Evolutionary conservation across 2,797 vertebrate genomes (phyloP).

Genomic region (Hipposideros larvatus): DNA sequence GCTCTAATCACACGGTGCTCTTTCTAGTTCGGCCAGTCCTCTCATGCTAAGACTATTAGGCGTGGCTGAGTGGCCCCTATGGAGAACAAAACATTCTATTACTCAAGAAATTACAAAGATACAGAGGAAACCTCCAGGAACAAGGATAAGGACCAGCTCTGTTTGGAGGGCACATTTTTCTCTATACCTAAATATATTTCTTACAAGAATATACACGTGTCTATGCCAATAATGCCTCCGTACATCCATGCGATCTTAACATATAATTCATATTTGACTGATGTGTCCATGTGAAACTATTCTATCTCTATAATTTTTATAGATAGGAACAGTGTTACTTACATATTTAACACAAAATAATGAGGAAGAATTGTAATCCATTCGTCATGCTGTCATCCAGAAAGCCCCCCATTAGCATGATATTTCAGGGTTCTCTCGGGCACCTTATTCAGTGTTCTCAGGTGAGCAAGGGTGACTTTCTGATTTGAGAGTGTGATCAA

Average conservation of each 20-base stretch:
- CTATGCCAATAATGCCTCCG: neutral
- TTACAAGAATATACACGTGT: neutral
- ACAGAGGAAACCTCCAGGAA: neutral
- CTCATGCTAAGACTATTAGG: neutral
- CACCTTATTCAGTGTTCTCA: neutral
- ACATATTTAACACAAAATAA: neutral
- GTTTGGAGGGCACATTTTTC: neutral
- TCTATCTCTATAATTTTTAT: neutral
- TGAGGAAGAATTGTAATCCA: neutral
- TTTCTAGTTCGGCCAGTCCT: neutral
- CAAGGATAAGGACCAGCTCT: neutral
- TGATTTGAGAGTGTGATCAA: neutral
- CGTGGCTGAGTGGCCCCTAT: neutral
- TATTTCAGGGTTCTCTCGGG: neutral
- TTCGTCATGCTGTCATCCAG: neutral
- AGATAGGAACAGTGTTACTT: neutral
- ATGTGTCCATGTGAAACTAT: neutral
- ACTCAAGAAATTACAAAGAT: neutral
- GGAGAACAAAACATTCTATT: neutral
- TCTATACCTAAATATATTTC: neutral
- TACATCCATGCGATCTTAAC: neutral
- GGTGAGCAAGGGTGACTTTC: neutral
- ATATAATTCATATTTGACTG: neutral
- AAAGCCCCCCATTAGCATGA: neutral
- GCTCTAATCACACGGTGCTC: neutral